phyloP scores from a whole-genome alignment of 2,797 vertebrate species.

The Euthynnus affinis region DNA sequence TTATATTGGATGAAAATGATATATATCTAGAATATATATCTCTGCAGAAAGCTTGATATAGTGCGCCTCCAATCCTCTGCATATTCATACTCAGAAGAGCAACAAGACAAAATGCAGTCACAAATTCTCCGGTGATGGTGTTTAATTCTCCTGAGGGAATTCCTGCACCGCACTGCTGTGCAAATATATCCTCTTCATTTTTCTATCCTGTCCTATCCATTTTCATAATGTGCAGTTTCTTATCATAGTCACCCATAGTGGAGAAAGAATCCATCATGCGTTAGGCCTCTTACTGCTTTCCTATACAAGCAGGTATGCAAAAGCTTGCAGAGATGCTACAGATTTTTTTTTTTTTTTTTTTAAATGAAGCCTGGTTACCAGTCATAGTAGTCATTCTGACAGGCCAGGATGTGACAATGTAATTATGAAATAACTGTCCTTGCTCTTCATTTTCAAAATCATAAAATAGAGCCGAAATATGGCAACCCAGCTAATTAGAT shows the following conservation, averaged over 20 bases:
- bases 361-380: not conserved
- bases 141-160: conserved; percentile 33
- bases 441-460: no score
- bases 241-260: conserved; percentile 34
- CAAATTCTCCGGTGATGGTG: conserved; percentile 39
- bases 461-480: no score
- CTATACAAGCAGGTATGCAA: conserved; percentile 28
- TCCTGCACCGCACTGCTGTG: not conserved
- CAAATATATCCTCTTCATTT: conserved; percentile 48
- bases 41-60: conserved; percentile 15
- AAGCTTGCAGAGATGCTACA: not conserved
- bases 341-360: not conserved
- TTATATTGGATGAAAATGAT: not conserved
- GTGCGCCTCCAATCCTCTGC: conserved; percentile 13
- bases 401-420: not conserved
- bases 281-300: conserved; percentile 13
- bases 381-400: no score
- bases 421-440: no score
- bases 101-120: conserved; percentile 26
- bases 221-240: conserved; percentile 50
- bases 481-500: no score
- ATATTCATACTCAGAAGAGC: conserved; percentile 19
- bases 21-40: not conserved
- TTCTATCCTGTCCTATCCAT: conserved; percentile 32
- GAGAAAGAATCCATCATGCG: conserved; percentile 24